A percentile compares a stretch with the other conserved stretches of the same genome.
Evolutionary conservation across 1,140 invertebrate species (phyloP).

Genomic region (Rhizoglyphus robini): DNA sequence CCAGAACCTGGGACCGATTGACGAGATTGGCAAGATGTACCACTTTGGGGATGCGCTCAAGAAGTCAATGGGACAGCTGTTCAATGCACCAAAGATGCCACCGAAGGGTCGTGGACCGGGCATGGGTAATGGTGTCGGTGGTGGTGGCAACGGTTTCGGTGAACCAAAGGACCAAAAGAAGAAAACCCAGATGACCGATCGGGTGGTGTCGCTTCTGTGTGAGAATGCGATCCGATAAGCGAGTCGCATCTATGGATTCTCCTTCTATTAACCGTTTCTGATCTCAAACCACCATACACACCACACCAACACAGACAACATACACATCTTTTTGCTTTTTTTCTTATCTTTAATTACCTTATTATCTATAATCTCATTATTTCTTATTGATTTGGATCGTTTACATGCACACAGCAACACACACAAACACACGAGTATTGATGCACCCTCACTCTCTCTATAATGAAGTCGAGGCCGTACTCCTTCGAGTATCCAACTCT

Average conservation of each 20-base stretch:
- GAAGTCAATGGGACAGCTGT: background rate
- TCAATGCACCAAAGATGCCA: constrained; percentile 1
- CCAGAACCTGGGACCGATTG: background rate
- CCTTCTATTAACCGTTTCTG: too few species aligned
- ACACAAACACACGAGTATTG: too few species aligned
- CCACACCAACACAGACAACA: too few species aligned
- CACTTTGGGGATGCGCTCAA: background rate
- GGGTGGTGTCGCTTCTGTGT: background rate
- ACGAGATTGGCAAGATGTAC: background rate
- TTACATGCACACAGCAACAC: too few species aligned
- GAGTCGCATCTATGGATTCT: background rate
- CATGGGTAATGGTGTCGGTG: background rate
- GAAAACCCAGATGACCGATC: background rate
- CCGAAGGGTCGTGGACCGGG: background rate
- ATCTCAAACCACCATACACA: too few species aligned
- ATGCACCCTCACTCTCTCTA: too few species aligned
- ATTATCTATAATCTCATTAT: too few species aligned
- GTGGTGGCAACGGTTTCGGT: background rate
- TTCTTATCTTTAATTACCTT: too few species aligned
- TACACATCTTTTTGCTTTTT: too few species aligned
- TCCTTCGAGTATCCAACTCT: too few species aligned
- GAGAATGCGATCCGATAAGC: constrained; percentile 3
- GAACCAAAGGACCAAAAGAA: background rate
- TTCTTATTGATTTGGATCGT: too few species aligned
- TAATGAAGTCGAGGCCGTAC: too few species aligned